Base-by-base conservation (phyloP, 2,888 invertebrate genomes). In the Mamestra brassicae region DNA sequence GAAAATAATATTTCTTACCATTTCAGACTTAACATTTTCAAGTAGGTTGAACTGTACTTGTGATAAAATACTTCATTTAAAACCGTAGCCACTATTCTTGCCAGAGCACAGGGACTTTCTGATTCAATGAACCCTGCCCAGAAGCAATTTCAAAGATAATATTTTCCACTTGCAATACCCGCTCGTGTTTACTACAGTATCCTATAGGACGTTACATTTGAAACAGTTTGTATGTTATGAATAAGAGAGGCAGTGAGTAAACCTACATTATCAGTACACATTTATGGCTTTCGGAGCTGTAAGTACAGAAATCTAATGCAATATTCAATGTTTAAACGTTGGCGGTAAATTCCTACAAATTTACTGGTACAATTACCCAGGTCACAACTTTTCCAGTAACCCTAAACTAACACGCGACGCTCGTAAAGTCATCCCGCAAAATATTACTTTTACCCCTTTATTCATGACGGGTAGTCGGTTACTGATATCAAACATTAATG, bases 381-480 rank as follows among this genome's bases (percentile, higher is more conserved):
- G 71, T 71, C 73, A 54, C 65, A 67, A 89, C 84, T 88, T 90
- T 88, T 87, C 87, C 87, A 70, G 79, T 81, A 76, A 73, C 83
- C 76, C 70, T 74, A 81, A 84, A 76, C 82, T 83, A 80, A 87
- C 89, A 87, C 87, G 87, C 85, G 83, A 85, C 74, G 72, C 85
- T 87, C 89, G 86, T 91, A 91, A 92, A 90, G 84, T 81, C 85
- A 88, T 88, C 83, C 85, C 78, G 57, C 36, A 64, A 45, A 77
- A 75, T 76, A 73, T 83, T 50, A 71, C 83, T 83, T 84, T 84
- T 84, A 85, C 85, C 80, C 88, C 80, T 90, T 89, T 89, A 88
- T 83, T 89, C 88, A 88, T 87, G 81, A 86, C 82, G 79, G 84
- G 83, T 84, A 78, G 80, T 84, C 82, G 81, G 83, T 86, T 85